phyloP scores from a whole-genome alignment of 2,113 vertebrate genomes.

The Semicossyphus pulcher region DNA sequence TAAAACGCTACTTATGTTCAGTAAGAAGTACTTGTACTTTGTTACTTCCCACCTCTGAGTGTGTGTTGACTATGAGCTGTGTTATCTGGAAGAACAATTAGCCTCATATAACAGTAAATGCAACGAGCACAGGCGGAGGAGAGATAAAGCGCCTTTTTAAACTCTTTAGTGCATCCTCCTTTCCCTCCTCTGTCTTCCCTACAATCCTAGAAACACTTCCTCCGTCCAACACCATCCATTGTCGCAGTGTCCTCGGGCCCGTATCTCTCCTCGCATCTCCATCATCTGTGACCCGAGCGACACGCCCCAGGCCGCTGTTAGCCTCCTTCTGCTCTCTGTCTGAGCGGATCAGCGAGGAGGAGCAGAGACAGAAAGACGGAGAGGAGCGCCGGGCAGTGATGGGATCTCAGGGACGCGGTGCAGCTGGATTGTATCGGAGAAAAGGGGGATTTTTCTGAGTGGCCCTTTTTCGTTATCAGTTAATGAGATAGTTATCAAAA shows the following conservation, averaged over 20 bases:
- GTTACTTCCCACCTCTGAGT: background rate
- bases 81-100: too few relatives aligned
- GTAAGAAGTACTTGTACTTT: too few relatives aligned
- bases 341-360: constrained; percentile 38
- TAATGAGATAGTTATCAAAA: constrained; percentile 60
- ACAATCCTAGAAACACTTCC: constrained; percentile 1
- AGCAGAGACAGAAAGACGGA: constrained; percentile 16
- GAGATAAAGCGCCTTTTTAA: background rate
- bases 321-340: constrained; percentile 67
- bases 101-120: background rate
- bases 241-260: background rate
- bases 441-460: constrained; percentile 14
- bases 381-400: constrained; percentile 8
- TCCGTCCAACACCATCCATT: constrained; percentile 14
- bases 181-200: background rate
- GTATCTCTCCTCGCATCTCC: constrained; percentile 35
- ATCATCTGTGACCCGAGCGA: constrained; percentile 29
- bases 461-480: constrained; percentile 33
- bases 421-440: background rate
- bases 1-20: too few relatives aligned
- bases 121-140: background rate
- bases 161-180: background rate
- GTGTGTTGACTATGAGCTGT: too few relatives aligned
- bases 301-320: constrained; percentile 60
- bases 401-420: constrained; percentile 22